These are phyloP conservation scores for Hypomesus transpacificus DNA, from an alignment of 2,113 vertebrate genomes.

Conservation along the genomic window DNA sequence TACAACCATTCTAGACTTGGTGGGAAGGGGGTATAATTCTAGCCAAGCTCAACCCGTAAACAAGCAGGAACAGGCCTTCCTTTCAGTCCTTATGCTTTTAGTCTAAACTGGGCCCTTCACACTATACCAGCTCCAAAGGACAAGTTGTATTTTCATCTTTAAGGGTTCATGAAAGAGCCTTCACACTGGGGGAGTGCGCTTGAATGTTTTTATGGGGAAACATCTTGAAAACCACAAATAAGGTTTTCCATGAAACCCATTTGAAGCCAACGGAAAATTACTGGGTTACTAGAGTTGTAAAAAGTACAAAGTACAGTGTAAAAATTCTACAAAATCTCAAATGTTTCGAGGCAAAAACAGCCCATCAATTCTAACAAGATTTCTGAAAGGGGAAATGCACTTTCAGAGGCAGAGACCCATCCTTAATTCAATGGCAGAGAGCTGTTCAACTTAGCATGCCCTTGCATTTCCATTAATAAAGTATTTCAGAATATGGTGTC, in stretches of 20 bases:
- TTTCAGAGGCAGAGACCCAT: constrained; percentile 22
- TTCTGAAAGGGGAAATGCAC: constrained; percentile 19
- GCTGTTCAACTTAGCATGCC: constrained; percentile 23
- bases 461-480: constrained; percentile 49
- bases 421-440: constrained; percentile 39
- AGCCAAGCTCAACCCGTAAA: constrained; percentile 41
- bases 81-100: constrained; percentile 43
- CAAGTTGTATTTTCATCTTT: constrained; percentile 39
- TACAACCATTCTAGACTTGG: no score
- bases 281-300: constrained; percentile 8
- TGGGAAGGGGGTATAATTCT: not conserved
- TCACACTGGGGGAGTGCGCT: constrained; percentile 46
- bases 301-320: no score
- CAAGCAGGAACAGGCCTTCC: constrained; percentile 56
- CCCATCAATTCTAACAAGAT: constrained; percentile 2
- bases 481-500: constrained; percentile 46
- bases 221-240: constrained; percentile 28
- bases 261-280: constrained; percentile 45
- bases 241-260: constrained; percentile 35
- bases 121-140: constrained; percentile 15
- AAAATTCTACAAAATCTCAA: constrained; percentile 21
- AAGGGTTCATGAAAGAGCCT: constrained; percentile 39
- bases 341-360: constrained; percentile 26
- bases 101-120: constrained; percentile 61
- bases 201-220: constrained; percentile 58